These are phyloP conservation scores for Xestia c-nigrum DNA, from an alignment of 2,888 invertebrate species.

Conservation along the genomic window DNA sequence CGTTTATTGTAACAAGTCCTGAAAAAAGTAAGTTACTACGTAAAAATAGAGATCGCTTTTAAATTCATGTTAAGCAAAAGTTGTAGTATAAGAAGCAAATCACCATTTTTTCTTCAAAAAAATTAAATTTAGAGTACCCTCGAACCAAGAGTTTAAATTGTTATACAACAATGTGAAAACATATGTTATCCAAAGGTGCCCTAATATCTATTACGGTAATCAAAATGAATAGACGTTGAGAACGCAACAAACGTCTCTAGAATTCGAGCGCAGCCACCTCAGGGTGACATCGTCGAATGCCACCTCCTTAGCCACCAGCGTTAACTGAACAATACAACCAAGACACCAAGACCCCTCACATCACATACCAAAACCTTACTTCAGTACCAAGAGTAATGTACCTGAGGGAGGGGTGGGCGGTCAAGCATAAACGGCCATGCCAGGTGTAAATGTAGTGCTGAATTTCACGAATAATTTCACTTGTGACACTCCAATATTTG, in stretches of 20 bases:
- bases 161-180: constrained; percentile 28
- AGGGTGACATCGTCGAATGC: constrained; percentile 71
- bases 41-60: constrained; percentile 2
- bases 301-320: constrained; percentile 75
- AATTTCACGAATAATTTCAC: constrained; percentile 83
- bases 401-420: constrained; percentile 44
- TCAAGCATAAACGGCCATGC: constrained; percentile 63
- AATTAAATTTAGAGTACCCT: constrained; percentile 21
- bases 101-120: constrained; percentile 3
- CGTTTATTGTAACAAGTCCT: too few species aligned
- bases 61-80: constrained; percentile 2
- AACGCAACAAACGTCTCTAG: constrained; percentile 69
- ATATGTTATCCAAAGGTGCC: constrained; percentile 18
- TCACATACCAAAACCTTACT: constrained; percentile 48
- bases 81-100: not conserved
- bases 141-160: constrained; percentile 14
- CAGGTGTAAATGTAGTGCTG: constrained; percentile 81
- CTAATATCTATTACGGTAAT: constrained; percentile 49
- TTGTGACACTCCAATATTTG: constrained; percentile 78
- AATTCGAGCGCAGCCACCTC: constrained; percentile 74
- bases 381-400: constrained; percentile 16
- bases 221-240: constrained; percentile 40
- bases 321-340: constrained; percentile 74
- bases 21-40: not conserved
- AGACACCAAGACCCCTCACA: constrained; percentile 59